These are phyloP conservation scores for Loriculus beryllinus DNA, from an alignment of 2,797 vertebrate species.

Conservation along the genomic window DNA sequence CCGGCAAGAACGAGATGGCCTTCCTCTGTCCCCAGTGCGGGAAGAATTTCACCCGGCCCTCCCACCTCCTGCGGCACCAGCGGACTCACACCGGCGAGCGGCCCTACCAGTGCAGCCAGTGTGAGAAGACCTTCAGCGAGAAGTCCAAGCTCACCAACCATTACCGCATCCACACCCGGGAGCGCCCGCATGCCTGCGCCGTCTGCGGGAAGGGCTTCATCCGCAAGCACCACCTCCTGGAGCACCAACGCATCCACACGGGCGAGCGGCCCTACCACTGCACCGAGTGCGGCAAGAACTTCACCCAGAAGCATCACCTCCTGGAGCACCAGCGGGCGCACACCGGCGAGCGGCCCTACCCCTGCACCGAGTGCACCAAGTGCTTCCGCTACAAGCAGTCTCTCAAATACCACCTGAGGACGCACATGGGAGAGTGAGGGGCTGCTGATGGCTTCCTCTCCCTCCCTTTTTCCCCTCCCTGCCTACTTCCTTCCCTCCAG, in stretches of 20 bases:
- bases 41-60: slow-evolving; percentile 80
- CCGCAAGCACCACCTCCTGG: slow-evolving; percentile 79
- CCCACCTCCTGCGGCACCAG: slow-evolving; percentile 79
- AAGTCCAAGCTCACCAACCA: slow-evolving; percentile 82
- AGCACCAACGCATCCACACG: slow-evolving; percentile 81
- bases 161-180: slow-evolving; percentile 80
- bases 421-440: slow-evolving; percentile 78
- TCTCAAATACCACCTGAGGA: slow-evolving; percentile 81
- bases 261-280: slow-evolving; percentile 79
- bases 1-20: slow-evolving; percentile 87
- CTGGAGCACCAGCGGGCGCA: slow-evolving; percentile 80
- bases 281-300: slow-evolving; percentile 79
- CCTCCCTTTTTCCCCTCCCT: neutral
- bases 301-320: slow-evolving; percentile 80
- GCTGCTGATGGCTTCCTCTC: slow-evolving; percentile 16
- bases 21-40: slow-evolving; percentile 90
- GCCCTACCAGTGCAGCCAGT: slow-evolving; percentile 80
- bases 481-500: neutral
- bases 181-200: slow-evolving; percentile 77
- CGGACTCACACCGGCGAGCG: slow-evolving; percentile 81
- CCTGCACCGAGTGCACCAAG: slow-evolving; percentile 79
- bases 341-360: slow-evolving; percentile 79
- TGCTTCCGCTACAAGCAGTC: slow-evolving; percentile 83
- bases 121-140: slow-evolving; percentile 82
- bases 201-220: slow-evolving; percentile 82